phyloP scores from a whole-genome alignment of 2,797 vertebrate species.

The Danio choprae region DNA sequence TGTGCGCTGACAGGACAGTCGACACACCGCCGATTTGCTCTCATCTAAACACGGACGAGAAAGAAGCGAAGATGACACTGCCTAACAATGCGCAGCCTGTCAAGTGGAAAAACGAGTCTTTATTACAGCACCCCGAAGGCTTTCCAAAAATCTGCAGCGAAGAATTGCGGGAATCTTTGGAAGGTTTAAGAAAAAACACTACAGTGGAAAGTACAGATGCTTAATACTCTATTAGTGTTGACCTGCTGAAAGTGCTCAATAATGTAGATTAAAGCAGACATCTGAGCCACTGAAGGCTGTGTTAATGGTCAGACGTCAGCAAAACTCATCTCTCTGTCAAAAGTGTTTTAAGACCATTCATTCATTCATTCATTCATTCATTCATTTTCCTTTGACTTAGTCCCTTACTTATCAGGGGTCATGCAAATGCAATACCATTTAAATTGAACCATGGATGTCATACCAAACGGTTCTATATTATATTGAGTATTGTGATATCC shows the following conservation, averaged over 20 bases:
- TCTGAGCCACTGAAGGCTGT: conserved; percentile 38
- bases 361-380: background rate
- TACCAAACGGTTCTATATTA: too few species aligned
- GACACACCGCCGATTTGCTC: conserved; percentile 34
- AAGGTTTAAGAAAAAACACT: conserved; percentile 9
- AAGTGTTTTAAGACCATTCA: background rate
- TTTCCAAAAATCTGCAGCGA: conserved; percentile 30
- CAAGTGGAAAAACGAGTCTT: conserved; percentile 29
- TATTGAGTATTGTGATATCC: too few species aligned
- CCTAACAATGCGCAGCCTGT: conserved; percentile 39
- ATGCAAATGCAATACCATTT: too few species aligned
- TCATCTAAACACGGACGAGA: conserved; percentile 27
- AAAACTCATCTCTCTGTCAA: background rate
- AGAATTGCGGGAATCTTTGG: conserved; percentile 3
- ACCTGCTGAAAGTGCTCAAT: conserved; percentile 2
- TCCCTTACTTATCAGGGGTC: too few species aligned
- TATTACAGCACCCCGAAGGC: background rate
- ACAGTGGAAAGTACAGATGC: conserved; percentile 5
- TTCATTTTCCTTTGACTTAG: too few species aligned
- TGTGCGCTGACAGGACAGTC: conserved; percentile 56
- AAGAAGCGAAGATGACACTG: conserved; percentile 27
- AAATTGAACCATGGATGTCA: too few species aligned
- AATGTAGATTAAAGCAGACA: conserved; percentile 21
- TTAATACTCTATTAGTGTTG: background rate
- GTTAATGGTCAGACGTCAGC: conserved; percentile 32